These are phyloP conservation scores for Trididemnum nubilum DNA, from an alignment of 23 tunicate genomes.

Conservation along the genomic window DNA sequence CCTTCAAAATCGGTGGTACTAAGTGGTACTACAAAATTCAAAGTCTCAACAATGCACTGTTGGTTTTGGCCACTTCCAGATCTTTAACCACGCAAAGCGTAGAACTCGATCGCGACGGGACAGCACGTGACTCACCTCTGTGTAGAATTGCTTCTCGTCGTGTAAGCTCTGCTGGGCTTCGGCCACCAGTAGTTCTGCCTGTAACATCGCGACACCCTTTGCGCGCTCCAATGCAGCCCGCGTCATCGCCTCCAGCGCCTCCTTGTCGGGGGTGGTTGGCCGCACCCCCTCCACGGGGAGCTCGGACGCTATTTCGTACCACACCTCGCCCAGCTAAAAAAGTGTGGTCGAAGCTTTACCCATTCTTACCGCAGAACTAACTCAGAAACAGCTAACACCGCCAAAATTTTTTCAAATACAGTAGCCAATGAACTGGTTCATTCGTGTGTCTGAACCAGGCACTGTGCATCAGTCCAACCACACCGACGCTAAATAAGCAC, in stretches of 20 bases:
- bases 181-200: slow-evolving; percentile 79
- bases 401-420: too few relatives aligned
- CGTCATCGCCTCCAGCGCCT: slow-evolving; percentile 83
- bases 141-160: slow-evolving; percentile 83
- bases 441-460: too few relatives aligned
- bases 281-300: slow-evolving; percentile 65
- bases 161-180: slow-evolving; percentile 79
- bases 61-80: too few relatives aligned
- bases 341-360: not conserved
- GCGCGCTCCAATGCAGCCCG: slow-evolving; percentile 77
- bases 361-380: not conserved
- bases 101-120: too few relatives aligned
- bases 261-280: slow-evolving; percentile 79
- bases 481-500: too few relatives aligned
- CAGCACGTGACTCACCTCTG: slow-evolving; percentile 69
- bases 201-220: slow-evolving; percentile 83
- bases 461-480: too few relatives aligned
- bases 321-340: slow-evolving; percentile 89
- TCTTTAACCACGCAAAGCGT: too few relatives aligned
- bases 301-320: slow-evolving; percentile 80
- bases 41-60: too few relatives aligned
- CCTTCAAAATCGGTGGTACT: too few relatives aligned
- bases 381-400: too few relatives aligned
- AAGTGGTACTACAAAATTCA: too few relatives aligned
- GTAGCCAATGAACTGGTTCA: too few relatives aligned